Evolutionary conservation across 2,888 invertebrate species (phyloP), one percentile per base, ranked within the genome.

Genomic region (Litoditis marina): DNA sequence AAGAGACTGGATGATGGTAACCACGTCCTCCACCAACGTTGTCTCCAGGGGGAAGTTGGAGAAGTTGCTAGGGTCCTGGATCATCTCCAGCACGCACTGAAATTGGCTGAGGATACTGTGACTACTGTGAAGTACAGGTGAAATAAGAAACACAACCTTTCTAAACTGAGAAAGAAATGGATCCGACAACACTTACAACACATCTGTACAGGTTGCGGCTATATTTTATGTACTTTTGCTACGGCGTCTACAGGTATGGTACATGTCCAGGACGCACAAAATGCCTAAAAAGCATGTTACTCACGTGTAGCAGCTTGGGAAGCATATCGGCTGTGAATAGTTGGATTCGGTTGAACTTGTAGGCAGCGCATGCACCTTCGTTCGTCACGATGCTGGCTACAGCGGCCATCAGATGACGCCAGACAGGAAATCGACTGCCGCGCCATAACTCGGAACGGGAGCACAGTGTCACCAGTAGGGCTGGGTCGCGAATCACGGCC

Each of bases 381-480:
- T 47, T 47, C 13, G 54, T 49, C 16, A 61, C n/a, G 19, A 61
- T 22, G 27, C n/a, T 27, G 22, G 55, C 19, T n/a, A 61, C 19
- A 32, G 30, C 16, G 25, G 27, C 31, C 7, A 61, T 28, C 1
- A 61, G n/a, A 16, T 42, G 19, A 16, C 57, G 47, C 56, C 51
- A 62, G 28, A 34, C 32, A 25, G 42, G 27, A 36, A 62, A 62
- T 19, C 62, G 30, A 5, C 31, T 57, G 11, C 28, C 22, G 52
- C 60, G 60, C 66, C 69, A 69, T 46, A 66, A 58, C 55, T 69
- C 69, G 57, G 60, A 62, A 46, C 56, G 64, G 59, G 54, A 65
- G 16, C 46, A 39, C 46, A 60, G 60, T 39, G 60, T 47, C 27
- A 44, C 49, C 8, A 53, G 46, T 5, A 61, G 50, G 19, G 44